Base-by-base conservation (phyloP, 2,888 invertebrate species). In the Phortica okadai region DNA sequence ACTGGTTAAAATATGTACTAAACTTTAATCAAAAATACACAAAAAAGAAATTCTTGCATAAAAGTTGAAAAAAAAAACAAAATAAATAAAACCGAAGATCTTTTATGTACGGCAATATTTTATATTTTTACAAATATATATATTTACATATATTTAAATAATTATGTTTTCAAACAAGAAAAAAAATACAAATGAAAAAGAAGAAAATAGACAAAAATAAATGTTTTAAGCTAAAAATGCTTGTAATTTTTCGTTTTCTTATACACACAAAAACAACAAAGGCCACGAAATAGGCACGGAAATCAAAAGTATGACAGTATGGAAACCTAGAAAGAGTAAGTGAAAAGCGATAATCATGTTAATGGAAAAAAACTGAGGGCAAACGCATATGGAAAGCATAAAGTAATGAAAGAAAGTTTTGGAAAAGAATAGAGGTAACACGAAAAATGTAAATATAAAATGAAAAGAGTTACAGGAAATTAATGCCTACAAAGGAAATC, bases 131-230 rank as follows among this genome's bases (percentile, higher is more conserved):
- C 44, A 41, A 41, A 14, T n/a, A 16, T 59, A 14, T 59, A 21
- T 59, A 16, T n/a, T n/a, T n/a, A 59, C 14, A 59, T 59, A n/a
- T 59, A 50, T 50, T 4, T 5, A 59, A 59, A 16, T 59, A 6
- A 16, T 7, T 2, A 59, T 59, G 11, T 50, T 50, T 50, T 50
- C 56, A 73, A 66, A 74, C 5, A 42, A 16, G n/a, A 8, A 78
- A 67, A 50, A 69, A 75, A 74, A 80, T 76, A 77, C 75, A 64
- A 78, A 67, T 59, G 73, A 74, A 74, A 80, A 77, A 77, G 75
- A 64, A 74, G 54, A 73, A 75, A 75, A 42, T 74, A 73, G 75
- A 58, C 62, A 69, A 77, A 76, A 76, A 76, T 73, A 72, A 74
- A 70, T 74, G 45, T 14, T 74, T 21, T 75, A 74, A 76, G 74